Evolutionary conservation across 2,888 invertebrate species (phyloP).

Genomic region (Mesorhabditis sp.): DNA sequence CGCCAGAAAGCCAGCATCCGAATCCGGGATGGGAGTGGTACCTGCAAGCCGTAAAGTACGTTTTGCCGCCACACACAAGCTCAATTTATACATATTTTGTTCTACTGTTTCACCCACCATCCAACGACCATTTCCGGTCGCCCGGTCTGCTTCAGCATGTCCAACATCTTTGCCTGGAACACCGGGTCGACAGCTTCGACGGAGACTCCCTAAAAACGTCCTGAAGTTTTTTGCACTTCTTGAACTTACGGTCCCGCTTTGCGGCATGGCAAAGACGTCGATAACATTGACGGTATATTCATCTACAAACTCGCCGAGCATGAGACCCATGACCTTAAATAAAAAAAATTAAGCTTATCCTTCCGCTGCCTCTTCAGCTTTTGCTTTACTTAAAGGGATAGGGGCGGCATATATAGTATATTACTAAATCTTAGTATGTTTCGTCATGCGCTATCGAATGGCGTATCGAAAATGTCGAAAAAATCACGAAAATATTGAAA

Average conservation of each 20-base stretch:
- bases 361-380: neutral
- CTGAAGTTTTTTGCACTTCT: too few relatives aligned
- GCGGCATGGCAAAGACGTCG: conserved; percentile 99
- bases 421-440: too few relatives aligned
- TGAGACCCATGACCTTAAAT: conserved; percentile 84
- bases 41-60: conserved; percentile 13
- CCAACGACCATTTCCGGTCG: conserved; percentile 98
- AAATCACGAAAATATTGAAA: too few relatives aligned
- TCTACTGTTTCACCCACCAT: conserved; percentile 64
- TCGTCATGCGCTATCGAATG: too few relatives aligned
- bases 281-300: conserved; percentile 98
- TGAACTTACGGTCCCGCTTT: conserved; percentile 75
- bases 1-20: conserved; percentile 93
- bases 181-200: conserved; percentile 99
- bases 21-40: conserved; percentile 98
- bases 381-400: too few relatives aligned
- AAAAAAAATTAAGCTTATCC: conserved; percentile 68
- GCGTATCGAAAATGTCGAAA: too few relatives aligned
- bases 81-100: neutral
- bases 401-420: too few relatives aligned
- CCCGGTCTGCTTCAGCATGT: conserved; percentile 94
- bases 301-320: conserved; percentile 95
- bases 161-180: conserved; percentile 98
- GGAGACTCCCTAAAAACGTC: conserved; percentile 75
- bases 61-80: neutral